phyloP scores from a whole-genome alignment of 1,140 invertebrate genomes.

The Tetragnatha versicolor region DNA sequence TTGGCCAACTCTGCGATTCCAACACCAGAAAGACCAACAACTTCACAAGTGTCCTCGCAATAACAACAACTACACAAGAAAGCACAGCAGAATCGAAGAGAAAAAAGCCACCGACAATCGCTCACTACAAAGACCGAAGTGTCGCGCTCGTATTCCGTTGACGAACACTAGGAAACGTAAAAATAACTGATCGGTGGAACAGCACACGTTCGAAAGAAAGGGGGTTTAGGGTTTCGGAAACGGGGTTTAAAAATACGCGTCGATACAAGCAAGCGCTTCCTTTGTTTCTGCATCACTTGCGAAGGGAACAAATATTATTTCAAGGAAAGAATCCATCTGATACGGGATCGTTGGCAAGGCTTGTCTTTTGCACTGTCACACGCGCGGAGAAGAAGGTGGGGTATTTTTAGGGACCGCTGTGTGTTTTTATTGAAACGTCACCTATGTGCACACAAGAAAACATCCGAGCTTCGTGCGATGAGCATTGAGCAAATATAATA shows the following conservation, averaged over 20 bases:
- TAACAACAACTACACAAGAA: background rate
- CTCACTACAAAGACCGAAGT: conserved; percentile 13
- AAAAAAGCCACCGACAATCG: conserved; percentile 17
- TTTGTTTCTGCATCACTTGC: background rate
- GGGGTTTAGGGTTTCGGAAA: conserved; percentile 12
- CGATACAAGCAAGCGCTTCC: conserved; percentile 20
- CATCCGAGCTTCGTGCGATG: no score
- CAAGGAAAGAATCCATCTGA: background rate
- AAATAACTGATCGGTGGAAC: conserved; percentile 33
- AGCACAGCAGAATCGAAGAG: background rate
- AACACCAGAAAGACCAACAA: no score
- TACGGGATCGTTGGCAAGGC: background rate
- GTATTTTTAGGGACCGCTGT: background rate
- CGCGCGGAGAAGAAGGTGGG: background rate
- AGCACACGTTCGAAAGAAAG: background rate
- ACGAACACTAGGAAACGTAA: conserved; percentile 31
- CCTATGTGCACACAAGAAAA: no score
- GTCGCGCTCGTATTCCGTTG: conserved; percentile 26
- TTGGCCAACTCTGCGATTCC: no score
- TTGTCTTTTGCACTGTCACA: background rate
- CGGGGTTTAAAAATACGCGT: conserved; percentile 27
- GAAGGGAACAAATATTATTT: conserved; percentile 1
- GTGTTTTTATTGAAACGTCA: no score
- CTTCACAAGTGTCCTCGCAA: no score
- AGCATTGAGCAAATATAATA: no score